Percentiles rank a stretch among this genome's conserved stretches.
These are phyloP conservation scores for Ariolimax columbianus DNA, from an alignment of 2,888 invertebrate genomes.

Conservation along the genomic window DNA sequence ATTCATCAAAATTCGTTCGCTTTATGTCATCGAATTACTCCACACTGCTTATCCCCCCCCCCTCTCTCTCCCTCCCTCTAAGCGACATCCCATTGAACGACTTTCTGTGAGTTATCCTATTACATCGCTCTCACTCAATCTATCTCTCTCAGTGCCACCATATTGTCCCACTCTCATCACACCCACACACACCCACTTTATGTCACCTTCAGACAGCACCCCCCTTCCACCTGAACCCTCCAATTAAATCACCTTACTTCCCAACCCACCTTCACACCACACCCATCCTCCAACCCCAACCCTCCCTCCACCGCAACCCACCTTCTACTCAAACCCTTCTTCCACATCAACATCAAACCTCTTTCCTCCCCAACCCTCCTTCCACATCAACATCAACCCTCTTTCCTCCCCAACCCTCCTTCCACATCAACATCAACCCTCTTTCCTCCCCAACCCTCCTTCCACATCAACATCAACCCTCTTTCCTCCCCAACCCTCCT, in stretches of 20 bases:
- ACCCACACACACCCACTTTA: too few relatives aligned
- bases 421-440: neutral
- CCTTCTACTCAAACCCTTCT: neutral
- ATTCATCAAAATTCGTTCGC: too few relatives aligned
- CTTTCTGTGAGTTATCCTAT: too few relatives aligned
- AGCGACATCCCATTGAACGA: too few relatives aligned
- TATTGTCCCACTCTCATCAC: too few relatives aligned
- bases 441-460: neutral
- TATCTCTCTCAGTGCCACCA: too few relatives aligned
- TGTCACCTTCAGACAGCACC: too few relatives aligned
- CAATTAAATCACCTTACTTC: too few relatives aligned
- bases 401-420: neutral
- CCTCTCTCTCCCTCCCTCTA: neutral
- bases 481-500: neutral
- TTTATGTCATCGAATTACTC: too few relatives aligned
- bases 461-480: neutral
- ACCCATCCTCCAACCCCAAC: conserved; percentile 3
- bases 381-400: too few relatives aligned
- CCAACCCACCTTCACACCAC: neutral
- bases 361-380: neutral
- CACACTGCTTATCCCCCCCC: neutral
- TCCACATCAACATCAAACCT: neutral
- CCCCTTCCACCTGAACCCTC: too few relatives aligned
- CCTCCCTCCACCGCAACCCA: neutral
- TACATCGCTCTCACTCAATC: too few relatives aligned